These are phyloP conservation scores for Marasmarcha lunaedactyla DNA, from an alignment of 2,888 invertebrate species.

Conservation along the genomic window DNA sequence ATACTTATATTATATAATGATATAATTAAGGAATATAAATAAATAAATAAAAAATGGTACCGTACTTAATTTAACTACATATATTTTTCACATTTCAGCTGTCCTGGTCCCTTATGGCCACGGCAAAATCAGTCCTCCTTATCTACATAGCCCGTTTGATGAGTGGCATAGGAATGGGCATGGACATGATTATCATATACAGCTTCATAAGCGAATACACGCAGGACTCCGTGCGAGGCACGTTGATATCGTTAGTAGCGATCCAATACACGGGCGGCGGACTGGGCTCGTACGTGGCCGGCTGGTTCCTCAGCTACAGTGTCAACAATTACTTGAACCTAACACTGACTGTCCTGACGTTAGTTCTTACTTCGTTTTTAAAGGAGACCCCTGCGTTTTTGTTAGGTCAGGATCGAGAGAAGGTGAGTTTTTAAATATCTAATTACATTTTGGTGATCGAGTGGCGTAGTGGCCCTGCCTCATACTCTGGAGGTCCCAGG, in stretches of 20 bases:
- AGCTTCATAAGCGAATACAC: slow-evolving; percentile 64
- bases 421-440: slow-evolving; percentile 22
- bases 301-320: slow-evolving; percentile 28
- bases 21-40: no score
- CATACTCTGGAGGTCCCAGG: no score
- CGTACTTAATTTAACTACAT: no score
- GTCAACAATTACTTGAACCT: slow-evolving; percentile 24
- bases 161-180: slow-evolving; percentile 58
- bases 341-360: slow-evolving; percentile 15
- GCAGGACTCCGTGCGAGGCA: slow-evolving; percentile 19
- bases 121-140: slow-evolving; percentile 19
- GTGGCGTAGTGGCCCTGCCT: no score
- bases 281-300: slow-evolving; percentile 22
- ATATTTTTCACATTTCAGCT: no score
- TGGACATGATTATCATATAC: slow-evolving; percentile 53
- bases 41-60: no score
- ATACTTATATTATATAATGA: no score
- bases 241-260: slow-evolving; percentile 12
- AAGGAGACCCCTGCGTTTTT: slow-evolving; percentile 27
- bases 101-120: slow-evolving; percentile 24
- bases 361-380: slow-evolving; percentile 17
- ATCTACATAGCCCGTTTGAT: slow-evolving; percentile 53
- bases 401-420: slow-evolving; percentile 21
- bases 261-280: slow-evolving; percentile 21
- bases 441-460: no score